A percentile compares a stretch with the other conserved stretches of the same genome.
Evolutionary conservation across 2,888 invertebrate genomes (phyloP).

Genomic region (Trichogramma evanescens): DNA sequence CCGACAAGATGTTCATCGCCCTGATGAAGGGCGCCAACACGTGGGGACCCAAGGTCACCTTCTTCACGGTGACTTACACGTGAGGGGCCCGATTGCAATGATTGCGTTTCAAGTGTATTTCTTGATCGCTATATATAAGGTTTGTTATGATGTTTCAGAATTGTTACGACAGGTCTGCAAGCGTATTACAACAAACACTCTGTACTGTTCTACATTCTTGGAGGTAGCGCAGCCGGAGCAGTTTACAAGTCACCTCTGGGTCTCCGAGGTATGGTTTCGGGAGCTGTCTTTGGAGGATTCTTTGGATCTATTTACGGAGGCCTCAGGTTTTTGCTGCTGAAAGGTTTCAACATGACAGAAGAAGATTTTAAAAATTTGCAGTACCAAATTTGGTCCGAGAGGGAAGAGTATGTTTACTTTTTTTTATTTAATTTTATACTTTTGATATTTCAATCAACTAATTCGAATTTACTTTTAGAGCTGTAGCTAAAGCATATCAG

Average conservation of each 20-base stretch:
- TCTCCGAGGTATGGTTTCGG: constrained; percentile 61
- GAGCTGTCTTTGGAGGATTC: constrained; percentile 57
- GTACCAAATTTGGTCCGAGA: constrained; percentile 47
- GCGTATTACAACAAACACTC: constrained; percentile 63
- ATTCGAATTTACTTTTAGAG: background rate
- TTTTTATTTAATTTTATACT: background rate
- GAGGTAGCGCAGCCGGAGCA: constrained; percentile 60
- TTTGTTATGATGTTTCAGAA: constrained; percentile 49
- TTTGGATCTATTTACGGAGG: constrained; percentile 59
- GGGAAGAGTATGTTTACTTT: constrained; percentile 36
- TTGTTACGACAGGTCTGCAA: constrained; percentile 57
- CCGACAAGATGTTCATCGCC: constrained; percentile 61
- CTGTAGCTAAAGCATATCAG: background rate
- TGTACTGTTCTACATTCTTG: constrained; percentile 59
- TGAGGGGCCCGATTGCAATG: constrained; percentile 36
- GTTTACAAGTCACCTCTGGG: constrained; percentile 65
- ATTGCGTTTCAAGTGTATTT: background rate
- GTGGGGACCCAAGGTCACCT: constrained; percentile 63
- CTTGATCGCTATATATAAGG: background rate
- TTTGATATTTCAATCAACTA: background rate
- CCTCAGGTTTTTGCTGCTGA: constrained; percentile 52
- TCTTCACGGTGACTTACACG: constrained; percentile 66
- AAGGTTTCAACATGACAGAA: constrained; percentile 57
- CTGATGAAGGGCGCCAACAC: constrained; percentile 67
- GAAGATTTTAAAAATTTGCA: constrained; percentile 59